Evolutionary conservation across 2,888 invertebrate genomes (phyloP).

Genomic region (Neoaliturus tenellus): DNA sequence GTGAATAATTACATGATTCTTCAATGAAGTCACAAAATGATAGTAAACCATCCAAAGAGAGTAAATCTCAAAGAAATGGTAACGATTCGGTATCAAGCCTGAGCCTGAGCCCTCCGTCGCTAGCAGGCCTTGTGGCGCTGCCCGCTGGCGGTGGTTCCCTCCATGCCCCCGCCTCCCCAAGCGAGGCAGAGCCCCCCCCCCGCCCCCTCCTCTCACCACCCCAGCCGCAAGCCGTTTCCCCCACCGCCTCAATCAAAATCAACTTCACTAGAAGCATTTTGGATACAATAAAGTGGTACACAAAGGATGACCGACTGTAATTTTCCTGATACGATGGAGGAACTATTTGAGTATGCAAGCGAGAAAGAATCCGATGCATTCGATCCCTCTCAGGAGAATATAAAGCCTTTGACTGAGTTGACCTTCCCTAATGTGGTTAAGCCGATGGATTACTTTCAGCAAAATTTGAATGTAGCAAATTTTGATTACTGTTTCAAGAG

Average conservation of each 20-base stretch:
- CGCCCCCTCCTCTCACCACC: background rate
- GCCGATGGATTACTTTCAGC: constrained; percentile 6
- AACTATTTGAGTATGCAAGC: background rate
- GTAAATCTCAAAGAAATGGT: background rate
- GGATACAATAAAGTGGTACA: constrained; percentile 18
- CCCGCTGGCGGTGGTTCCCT: constrained; percentile 8
- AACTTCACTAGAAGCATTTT: constrained; percentile 5
- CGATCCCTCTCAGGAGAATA: constrained; percentile 15
- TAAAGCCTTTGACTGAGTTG: background rate
- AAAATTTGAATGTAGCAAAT: background rate
- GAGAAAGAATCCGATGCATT: background rate
- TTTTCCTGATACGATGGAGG: background rate
- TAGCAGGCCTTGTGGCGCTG: background rate
- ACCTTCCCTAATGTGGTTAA: background rate
- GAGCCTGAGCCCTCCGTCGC: no score
- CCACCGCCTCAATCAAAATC: background rate
- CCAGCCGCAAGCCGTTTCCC: background rate
- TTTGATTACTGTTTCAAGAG: background rate
- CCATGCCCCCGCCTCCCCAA: background rate
- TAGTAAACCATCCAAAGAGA: background rate
- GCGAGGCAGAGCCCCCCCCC: no score
- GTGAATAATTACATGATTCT: background rate
- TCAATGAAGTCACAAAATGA: background rate
- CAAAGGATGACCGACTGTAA: no score
- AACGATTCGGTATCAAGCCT: background rate